Evolutionary conservation across 2,888 invertebrate genomes (phyloP), one percentile per base, ranked within the genome.

Genomic region (Melinaea marsaeus): DNA sequence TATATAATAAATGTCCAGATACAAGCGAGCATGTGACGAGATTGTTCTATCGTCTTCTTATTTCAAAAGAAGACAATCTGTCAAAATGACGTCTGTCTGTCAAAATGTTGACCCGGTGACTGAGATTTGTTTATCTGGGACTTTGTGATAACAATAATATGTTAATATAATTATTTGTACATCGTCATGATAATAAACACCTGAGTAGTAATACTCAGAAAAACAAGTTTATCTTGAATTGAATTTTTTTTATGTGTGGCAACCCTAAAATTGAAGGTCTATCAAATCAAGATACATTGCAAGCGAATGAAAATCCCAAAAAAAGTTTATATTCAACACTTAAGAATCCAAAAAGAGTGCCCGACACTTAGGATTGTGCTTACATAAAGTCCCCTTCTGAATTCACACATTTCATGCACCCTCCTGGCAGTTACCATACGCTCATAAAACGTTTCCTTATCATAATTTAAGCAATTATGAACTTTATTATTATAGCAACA

Each of bases 381-480:
- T 60, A 54, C 61, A 60, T 57, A 58, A 32, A 58, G 65, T 46
- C 58, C 60, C 67, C 58, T 42, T 55, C 59, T 33, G 55, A 65
- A 66, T 66, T 63, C 63, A 60, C 69, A 67, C 64, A 65, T 67
- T 61, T 61, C 45, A 60, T 42, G 57, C 55, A 58, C 61, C 66
- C 66, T 62, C 60, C 35, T 55, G 42, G 66, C 71, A 58, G 64
- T 64, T 66, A 68, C 60, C 73, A 69, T 67, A 71, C 66, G 68
- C 65, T 71, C 69, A 60, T 68, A 68, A 70, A 73, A 66, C 61
- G 37, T 56, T 57, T 34, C 35, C 42, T 61, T 56, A 6, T 13
- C 6, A 13, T 22, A 13, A 9, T 47, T 6, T 33, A 54, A 13
- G 42, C 13, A 22, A 67, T 62, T 61, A 32, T 63, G 13, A 46